Evolutionary conservation across 2,888 invertebrate genomes (phyloP), one percentile per base, ranked within the genome.

Genomic region (Alsophila aescularia): DNA sequence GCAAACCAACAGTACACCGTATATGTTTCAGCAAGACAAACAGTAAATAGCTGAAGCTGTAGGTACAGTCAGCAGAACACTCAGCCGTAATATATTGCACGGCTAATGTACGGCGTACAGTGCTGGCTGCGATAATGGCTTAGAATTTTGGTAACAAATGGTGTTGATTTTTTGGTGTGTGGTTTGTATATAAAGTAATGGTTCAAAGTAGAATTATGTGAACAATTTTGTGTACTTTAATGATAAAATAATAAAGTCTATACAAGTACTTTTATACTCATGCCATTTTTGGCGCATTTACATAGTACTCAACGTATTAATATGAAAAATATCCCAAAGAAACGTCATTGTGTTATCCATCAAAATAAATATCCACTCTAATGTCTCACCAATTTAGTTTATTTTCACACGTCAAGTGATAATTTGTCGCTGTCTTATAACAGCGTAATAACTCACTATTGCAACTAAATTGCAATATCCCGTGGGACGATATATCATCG

Each of bases 21-120:
- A 67, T 67, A 67, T 65, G 62, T 52, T 61, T 62, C 64, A 57
- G 47, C 16, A 60, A 58, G 62, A 70, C 69, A 73, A 72, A 74
- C 66, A 72, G 64, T 60, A 53, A 66, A 68, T 49, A 41, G 44
- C 34, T 37, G 34, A 51, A 50, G 31, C 39, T 9, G 21, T 34
- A 27, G 34, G 47, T 49, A 55, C 37, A 32, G 51, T 67, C 73
- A 67, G 77, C 72, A 69, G 67, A 75, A 77, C 82, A 81, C 82
- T 82, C 79, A 77, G 75, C 59, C 64, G 72, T 81, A 78, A 81
- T 77, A 79, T 81, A 83, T 82, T 75, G 76, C 75, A 62, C 64
- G 62, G 71, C 73, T 82, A 83, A 82, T 82, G 82, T 75, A 72
- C 58, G 62, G 58, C 64, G 68, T 75, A 73, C 75, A 75, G 65